These are phyloP conservation scores for Sinocyclocheilus grahami DNA, from an alignment of 2,113 vertebrate species.

Conservation along the genomic window DNA sequence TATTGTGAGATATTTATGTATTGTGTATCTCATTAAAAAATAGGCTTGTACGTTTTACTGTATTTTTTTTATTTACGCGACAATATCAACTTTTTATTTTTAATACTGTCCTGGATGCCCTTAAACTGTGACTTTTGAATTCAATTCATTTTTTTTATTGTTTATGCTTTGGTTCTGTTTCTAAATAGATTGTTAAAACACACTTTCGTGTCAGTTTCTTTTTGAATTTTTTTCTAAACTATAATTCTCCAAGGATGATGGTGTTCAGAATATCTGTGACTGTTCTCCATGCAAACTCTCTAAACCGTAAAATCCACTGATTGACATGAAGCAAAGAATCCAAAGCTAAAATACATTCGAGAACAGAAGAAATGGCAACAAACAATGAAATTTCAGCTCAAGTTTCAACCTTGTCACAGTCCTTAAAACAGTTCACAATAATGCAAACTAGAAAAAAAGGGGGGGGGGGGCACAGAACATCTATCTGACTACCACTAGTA, in stretches of 20 bases:
- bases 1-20: conserved; percentile 26
- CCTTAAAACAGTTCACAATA: conserved; percentile 2
- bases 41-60: background rate
- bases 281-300: too few species aligned
- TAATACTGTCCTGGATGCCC: background rate
- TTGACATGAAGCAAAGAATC: too few species aligned
- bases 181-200: conserved; percentile 15
- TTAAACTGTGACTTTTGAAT: conserved; percentile 28
- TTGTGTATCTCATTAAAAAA: background rate
- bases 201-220: too few species aligned
- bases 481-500: background rate
- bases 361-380: background rate
- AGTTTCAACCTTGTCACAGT: conserved; percentile 44
- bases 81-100: background rate
- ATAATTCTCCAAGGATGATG: too few species aligned
- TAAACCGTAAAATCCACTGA: too few species aligned
- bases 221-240: too few species aligned
- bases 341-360: too few species aligned
- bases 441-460: background rate
- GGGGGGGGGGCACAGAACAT: background rate
- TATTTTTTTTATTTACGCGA: conserved; percentile 32
- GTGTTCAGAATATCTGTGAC: too few species aligned
- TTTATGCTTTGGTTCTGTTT: conserved; percentile 40
- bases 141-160: background rate
- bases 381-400: conserved; percentile 12